Conservation (phyloP, 2,888 invertebrate genomes). For the Ischnura elegans region DNA sequence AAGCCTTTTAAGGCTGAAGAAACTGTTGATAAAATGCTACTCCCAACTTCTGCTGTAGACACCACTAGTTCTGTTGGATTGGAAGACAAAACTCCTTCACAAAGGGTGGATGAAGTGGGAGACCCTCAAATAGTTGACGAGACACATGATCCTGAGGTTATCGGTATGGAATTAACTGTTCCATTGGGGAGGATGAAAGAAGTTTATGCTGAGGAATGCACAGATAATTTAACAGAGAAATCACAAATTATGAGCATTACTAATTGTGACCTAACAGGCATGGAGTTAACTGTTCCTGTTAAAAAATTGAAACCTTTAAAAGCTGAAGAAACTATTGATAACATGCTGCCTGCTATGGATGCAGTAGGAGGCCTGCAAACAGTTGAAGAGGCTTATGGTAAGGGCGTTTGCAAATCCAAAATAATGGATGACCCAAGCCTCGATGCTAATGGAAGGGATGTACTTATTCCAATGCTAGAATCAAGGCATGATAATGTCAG, state of each 20-base stretch:
- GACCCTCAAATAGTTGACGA: too few species aligned
- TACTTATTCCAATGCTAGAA: not conserved
- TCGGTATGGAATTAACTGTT: not conserved
- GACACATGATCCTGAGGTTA: not conserved
- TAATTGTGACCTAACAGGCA: not conserved
- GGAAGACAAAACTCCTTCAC: too few species aligned
- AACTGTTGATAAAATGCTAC: not conserved
- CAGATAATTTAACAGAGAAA: not conserved
- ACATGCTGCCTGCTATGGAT: too few species aligned
- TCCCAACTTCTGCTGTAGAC: too few species aligned
- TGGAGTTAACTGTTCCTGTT: conserved; percentile 23
- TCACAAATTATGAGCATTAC: not conserved
- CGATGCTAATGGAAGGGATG: not conserved
- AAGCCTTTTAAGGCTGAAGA: not conserved
- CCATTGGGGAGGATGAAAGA: not conserved
- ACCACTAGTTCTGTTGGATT: not conserved
- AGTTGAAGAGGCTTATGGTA: not conserved
- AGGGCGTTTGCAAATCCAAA: not conserved
- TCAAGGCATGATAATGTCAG: not conserved
- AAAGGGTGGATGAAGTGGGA: too few species aligned
- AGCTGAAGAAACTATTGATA: not conserved
- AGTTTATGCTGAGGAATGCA: not conserved
- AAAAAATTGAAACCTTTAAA: not conserved
- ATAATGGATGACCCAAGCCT: not conserved
- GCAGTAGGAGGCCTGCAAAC: not conserved